phyloP scores from a whole-genome alignment of 1,140 invertebrate species.

The Drosophila biarmipes region DNA sequence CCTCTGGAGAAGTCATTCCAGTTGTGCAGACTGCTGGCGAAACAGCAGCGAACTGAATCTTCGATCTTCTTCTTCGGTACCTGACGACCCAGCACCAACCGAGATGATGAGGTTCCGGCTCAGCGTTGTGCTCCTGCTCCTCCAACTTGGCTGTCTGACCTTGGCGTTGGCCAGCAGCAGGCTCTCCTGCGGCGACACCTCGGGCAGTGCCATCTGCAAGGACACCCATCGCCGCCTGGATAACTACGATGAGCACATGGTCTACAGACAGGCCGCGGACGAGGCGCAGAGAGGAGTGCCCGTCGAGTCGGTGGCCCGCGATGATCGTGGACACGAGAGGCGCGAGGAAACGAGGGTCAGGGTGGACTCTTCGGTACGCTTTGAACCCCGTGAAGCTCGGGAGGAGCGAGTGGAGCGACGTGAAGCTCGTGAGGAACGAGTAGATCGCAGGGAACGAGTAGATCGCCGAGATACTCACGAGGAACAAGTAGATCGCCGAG shows the following conservation, averaged over 20 bases:
- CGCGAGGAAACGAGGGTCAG: slow-evolving; percentile 14
- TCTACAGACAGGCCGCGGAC: slow-evolving; percentile 60
- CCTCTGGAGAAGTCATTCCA: slow-evolving; percentile 48
- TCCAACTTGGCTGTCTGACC: slow-evolving; percentile 40
- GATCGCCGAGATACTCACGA: slow-evolving; percentile 4
- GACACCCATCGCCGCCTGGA: slow-evolving; percentile 30
- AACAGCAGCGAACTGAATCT: slow-evolving; percentile 29
- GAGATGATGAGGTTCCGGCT: slow-evolving; percentile 55
- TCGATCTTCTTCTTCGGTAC: slow-evolving; percentile 20
- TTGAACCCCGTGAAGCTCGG: background rate
- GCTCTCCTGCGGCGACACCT: slow-evolving; percentile 2
- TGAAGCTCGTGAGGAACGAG: background rate
- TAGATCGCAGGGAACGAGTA: background rate
- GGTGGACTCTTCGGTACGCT: background rate
- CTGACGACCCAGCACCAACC: slow-evolving; percentile 11
- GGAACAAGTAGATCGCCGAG: background rate
- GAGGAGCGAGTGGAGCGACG: background rate
- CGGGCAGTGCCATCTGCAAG: slow-evolving; percentile 7
- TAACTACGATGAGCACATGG: slow-evolving; percentile 67
- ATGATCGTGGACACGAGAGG: slow-evolving; percentile 14
- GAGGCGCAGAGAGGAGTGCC: background rate
- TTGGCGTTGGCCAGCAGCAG: slow-evolving; percentile 23
- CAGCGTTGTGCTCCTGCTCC: slow-evolving; percentile 49
- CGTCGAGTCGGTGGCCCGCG: slow-evolving; percentile 12
- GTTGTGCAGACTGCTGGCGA: slow-evolving; percentile 41